phyloP scores from a whole-genome alignment of 2,797 vertebrate genomes.

The Adelosebastes latens region DNA sequence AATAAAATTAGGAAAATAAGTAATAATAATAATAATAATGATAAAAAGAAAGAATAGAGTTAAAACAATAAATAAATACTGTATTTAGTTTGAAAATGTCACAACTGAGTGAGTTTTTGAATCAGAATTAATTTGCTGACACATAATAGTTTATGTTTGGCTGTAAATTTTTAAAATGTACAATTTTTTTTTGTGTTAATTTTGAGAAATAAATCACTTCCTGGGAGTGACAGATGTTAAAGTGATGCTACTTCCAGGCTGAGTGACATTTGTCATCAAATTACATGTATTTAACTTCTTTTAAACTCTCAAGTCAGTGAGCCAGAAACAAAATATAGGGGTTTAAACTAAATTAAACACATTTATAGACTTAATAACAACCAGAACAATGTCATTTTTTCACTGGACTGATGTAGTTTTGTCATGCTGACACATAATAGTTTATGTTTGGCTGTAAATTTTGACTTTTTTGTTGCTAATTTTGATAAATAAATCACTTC shows the following conservation, averaged over 20 bases:
- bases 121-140: not conserved
- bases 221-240: not conserved
- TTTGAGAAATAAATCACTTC: not conserved
- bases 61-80: not conserved
- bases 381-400: no score
- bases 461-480: not conserved
- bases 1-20: no score
- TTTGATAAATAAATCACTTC: not conserved
- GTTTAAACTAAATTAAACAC: not conserved
- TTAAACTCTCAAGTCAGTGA: not conserved
- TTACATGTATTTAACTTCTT: not conserved
- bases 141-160: not conserved
- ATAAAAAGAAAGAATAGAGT: no score
- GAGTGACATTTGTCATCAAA: not conserved
- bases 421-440: not conserved
- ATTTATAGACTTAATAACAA: not conserved
- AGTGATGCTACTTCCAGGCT: not conserved
- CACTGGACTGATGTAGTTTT: not conserved
- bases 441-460: not conserved
- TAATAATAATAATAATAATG: no score
- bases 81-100: not conserved
- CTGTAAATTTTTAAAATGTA: not conserved
- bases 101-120: not conserved
- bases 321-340: not conserved
- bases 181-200: not conserved